phyloP scores from a whole-genome alignment of 2,113 vertebrate genomes.

The Neotragus moschatus region DNA sequence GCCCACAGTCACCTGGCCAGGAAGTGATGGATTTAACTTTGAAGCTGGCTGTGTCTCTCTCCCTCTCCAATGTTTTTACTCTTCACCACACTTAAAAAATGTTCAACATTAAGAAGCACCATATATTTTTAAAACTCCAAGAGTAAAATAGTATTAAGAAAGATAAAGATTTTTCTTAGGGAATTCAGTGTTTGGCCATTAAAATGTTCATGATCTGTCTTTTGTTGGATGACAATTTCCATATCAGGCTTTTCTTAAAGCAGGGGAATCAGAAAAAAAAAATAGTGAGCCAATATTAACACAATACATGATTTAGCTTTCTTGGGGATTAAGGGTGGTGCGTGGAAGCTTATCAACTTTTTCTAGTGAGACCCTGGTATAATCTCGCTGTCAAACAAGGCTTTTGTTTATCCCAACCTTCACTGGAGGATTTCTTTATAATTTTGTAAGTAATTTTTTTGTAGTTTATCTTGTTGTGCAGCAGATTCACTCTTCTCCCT shows the following conservation, averaged over 20 bases:
- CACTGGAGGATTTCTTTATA: neutral
- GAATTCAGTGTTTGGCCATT: neutral
- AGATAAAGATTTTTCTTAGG: neutral
- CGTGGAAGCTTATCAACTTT: neutral
- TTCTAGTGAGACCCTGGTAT: neutral
- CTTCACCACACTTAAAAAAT: neutral
- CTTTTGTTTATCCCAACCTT: neutral
- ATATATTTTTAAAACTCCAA: neutral
- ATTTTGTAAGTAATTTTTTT: neutral
- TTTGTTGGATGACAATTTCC: neutral
- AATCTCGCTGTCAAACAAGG: neutral
- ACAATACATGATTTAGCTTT: neutral
- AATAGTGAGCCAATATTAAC: neutral
- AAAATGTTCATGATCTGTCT: constrained; percentile 20
- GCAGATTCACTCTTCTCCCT: neutral
- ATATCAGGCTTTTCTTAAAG: neutral
- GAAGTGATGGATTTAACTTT: neutral
- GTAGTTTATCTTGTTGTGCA: neutral
- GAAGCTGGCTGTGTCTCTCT: neutral
- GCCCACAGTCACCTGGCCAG: neutral
- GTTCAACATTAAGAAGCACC: neutral
- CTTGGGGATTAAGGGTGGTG: neutral
- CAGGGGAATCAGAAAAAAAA: neutral
- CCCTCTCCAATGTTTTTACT: neutral
- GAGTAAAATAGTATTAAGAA: neutral